A percentile compares a stretch with the other conserved stretches of the same genome.
phyloP scores from a whole-genome alignment of 2,797 vertebrate species.

The Acomys russatus region DNA sequence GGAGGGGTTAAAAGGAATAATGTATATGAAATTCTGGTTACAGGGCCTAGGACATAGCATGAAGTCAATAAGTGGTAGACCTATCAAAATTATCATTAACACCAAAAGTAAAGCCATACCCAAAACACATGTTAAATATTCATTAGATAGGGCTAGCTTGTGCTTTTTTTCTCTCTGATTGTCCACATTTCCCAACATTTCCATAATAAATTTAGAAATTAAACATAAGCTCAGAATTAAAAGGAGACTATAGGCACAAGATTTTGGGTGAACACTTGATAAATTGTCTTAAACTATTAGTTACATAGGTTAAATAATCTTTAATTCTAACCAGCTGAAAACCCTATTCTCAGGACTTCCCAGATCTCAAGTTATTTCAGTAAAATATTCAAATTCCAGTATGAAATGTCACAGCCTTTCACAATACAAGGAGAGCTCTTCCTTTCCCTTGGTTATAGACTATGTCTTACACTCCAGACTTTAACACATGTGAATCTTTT shows the following conservation, averaged over 20 bases:
- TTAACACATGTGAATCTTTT: neutral
- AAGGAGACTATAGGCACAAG: neutral
- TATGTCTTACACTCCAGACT: conserved; percentile 16
- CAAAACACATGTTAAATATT: neutral
- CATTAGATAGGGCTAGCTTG: neutral
- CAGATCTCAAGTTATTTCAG: conserved; percentile 18
- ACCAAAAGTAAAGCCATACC: neutral
- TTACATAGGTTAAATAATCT: neutral
- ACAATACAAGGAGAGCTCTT: conserved; percentile 4
- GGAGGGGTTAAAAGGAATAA: neutral
- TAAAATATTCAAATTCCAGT: neutral
- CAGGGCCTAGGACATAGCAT: neutral
- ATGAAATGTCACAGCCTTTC: conserved; percentile 6
- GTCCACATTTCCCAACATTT: neutral
- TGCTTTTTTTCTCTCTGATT: neutral
- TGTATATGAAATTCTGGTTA: neutral
- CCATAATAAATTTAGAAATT: neutral
- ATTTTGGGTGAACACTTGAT: neutral
- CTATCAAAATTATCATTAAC: neutral
- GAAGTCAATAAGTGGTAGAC: neutral
- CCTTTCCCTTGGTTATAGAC: neutral
- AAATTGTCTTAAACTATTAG: neutral
- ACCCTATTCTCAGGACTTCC: neutral
- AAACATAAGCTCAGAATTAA: neutral
- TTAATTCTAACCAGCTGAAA: neutral